Base-by-base conservation (phyloP, 2,888 invertebrate species). In the Hartigia nigra region DNA sequence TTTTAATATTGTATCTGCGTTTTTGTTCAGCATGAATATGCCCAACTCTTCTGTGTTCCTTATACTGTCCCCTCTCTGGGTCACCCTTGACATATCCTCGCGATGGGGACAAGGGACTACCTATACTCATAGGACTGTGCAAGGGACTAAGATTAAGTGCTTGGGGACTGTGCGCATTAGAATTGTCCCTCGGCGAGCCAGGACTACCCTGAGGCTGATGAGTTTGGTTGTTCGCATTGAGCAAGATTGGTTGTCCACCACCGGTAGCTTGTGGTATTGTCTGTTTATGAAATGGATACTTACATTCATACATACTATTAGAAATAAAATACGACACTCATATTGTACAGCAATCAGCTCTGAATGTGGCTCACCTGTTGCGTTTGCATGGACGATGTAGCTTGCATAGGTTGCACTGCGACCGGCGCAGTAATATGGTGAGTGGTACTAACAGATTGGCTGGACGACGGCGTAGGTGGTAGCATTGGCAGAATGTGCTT, bases 1-100 rank as follows among this genome's bases (percentile, higher is more conserved):
- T 97, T 92, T 98, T 98, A 88, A 99, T 98, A 91, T 98, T 98
- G 91, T 97, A 98, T 77, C 98, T 94, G 69, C 99, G 94, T 92
- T 98, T 99, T 92, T 98, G 98, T 90, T 99, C 99, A 0, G 99
- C 98, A 92, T 98, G 98, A 86, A 98, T 96, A 92, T 98, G 98
- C 23, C 97, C 97, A 81, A 96, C 96, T 78, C 98, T 94, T 74
- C 96, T 93, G 86, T 96, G 95, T 89, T 96, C 95, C 89, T 93
- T 91, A 80, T 91, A 91, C 76, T 91, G 90, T 84, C 94, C 89
- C 83, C 95, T 92, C 86, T 93, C 90, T 83, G 94, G 93, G 83
- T 94, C 92, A 14, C 88, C 87, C 78, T 91, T 91, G 2, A 92
- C 87, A 80, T 88, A 90, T 76, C 90, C 91, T 11, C 93, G 91